phyloP scores from a whole-genome alignment of 2,797 vertebrate species.

The Molothrus aeneus region DNA sequence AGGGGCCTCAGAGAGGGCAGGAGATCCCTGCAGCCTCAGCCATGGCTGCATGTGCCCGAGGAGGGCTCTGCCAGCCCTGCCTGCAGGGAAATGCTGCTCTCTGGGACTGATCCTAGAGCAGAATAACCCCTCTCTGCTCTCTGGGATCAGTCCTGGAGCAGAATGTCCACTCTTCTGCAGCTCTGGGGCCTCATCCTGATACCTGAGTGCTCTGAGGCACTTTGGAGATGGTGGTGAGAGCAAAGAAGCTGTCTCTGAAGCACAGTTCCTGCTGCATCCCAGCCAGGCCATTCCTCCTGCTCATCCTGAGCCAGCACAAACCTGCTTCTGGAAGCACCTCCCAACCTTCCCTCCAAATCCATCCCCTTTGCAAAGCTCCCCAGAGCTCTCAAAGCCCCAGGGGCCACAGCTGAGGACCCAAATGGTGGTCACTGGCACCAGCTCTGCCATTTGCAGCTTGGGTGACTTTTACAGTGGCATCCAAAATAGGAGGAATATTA shows the following conservation, averaged over 20 bases:
- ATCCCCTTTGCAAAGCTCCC: neutral
- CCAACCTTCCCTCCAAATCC: neutral
- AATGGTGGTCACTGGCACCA: neutral
- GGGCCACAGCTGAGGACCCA: neutral
- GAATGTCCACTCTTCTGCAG: neutral
- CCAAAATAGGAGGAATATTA: neutral
- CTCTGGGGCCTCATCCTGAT: neutral
- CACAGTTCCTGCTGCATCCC: neutral
- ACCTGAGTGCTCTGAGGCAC: fast-evolving
- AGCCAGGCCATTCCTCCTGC: neutral
- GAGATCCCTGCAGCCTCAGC: neutral
- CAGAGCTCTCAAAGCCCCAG: fast-evolving
- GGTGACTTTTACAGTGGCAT: neutral
- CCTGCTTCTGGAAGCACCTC: neutral
- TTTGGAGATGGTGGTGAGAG: fast-evolving
- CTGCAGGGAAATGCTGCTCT: neutral
- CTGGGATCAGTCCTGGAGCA: too few relatives aligned
- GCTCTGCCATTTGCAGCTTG: neutral
- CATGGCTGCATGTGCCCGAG: fast-evolving
- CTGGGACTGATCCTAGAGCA: neutral
- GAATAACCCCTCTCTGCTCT: too few relatives aligned
- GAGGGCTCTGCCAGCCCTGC: neutral
- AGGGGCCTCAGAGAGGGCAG: conserved; percentile 1
- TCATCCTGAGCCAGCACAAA: neutral
- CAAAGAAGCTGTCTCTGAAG: neutral